These are phyloP conservation scores for Caenorhabditis panamensis DNA, from an alignment of 2,888 invertebrate species.

Conservation along the genomic window DNA sequence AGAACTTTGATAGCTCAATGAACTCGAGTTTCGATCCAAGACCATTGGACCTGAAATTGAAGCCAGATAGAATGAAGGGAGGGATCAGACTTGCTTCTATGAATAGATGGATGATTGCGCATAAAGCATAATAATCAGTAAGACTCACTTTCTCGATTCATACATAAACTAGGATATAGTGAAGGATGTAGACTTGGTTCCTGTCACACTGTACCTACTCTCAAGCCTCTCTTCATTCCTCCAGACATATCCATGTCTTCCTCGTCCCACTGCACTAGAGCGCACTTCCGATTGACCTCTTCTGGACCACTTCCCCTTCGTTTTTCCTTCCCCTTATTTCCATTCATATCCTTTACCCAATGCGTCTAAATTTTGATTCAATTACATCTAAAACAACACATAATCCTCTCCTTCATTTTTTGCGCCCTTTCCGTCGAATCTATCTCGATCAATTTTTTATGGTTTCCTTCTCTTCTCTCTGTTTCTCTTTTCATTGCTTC, in stretches of 20 bases:
- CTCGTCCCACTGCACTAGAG: neutral
- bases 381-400: neutral
- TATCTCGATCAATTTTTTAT: conserved; percentile 28
- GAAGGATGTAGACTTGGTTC: no score
- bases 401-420: conserved; percentile 11
- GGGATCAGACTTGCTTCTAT: neutral
- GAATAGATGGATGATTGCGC: conserved; percentile 1
- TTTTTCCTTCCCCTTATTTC: no score
- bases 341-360: neutral
- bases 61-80: no score
- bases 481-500: conserved; percentile 27
- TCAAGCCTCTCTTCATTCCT: neutral
- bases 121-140: neutral
- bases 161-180: no score
- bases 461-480: conserved; percentile 31
- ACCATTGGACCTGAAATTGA: neutral
- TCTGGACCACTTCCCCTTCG: neutral
- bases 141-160: neutral
- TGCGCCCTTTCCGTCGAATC: neutral
- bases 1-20: neutral
- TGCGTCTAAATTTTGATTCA: conserved; percentile 13
- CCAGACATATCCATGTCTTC: neutral
- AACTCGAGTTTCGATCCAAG: neutral
- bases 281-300: conserved; percentile 5
- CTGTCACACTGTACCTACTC: no score